Evolutionary conservation across 2,113 vertebrate species (phyloP).

Genomic region (Melanotaenia duboulayi): DNA sequence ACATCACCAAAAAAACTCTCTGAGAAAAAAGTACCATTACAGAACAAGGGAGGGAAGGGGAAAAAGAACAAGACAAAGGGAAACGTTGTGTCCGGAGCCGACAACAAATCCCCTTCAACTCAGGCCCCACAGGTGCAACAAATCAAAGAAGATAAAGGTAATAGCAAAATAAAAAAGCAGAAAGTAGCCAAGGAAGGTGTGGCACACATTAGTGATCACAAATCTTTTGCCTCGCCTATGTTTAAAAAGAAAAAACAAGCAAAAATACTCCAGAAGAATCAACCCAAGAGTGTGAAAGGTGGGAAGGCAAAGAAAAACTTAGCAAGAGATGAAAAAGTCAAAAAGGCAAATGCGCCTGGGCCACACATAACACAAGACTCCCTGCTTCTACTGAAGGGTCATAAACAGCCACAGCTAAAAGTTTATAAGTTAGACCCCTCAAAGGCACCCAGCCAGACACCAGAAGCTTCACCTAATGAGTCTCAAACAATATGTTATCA

Average conservation of each 20-base stretch:
- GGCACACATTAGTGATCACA: slow-evolving; percentile 34
- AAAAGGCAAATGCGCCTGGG: slow-evolving; percentile 31
- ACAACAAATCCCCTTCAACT: slow-evolving; percentile 25
- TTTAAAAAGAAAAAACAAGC: slow-evolving; percentile 76
- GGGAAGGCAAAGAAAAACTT: slow-evolving; percentile 53
- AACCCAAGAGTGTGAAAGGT: slow-evolving; percentile 58
- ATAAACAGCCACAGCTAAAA: slow-evolving; percentile 84
- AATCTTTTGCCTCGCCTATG: slow-evolving; percentile 32
- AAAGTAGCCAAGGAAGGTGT: slow-evolving; percentile 37
- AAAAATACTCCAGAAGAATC: slow-evolving; percentile 48
- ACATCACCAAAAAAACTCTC: slow-evolving; percentile 8
- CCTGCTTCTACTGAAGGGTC: slow-evolving; percentile 83
- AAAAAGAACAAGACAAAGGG: slow-evolving; percentile 60
- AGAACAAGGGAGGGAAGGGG: slow-evolving; percentile 63
- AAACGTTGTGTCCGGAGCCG: slow-evolving; percentile 14
- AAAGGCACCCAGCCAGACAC: slow-evolving; percentile 58
- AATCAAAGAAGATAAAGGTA: slow-evolving; percentile 63
- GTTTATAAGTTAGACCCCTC: slow-evolving; percentile 82
- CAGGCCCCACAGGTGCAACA: slow-evolving; percentile 21
- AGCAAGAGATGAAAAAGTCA: slow-evolving; percentile 36
- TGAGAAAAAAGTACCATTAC: slow-evolving; percentile 46
- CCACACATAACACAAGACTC: slow-evolving; percentile 72
- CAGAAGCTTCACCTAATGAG: slow-evolving; percentile 43
- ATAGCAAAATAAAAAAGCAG: slow-evolving; percentile 74
- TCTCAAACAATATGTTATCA: slow-evolving; percentile 29